Conservation (phyloP, 2,888 invertebrate species). For the Melieria omissa region DNA sequence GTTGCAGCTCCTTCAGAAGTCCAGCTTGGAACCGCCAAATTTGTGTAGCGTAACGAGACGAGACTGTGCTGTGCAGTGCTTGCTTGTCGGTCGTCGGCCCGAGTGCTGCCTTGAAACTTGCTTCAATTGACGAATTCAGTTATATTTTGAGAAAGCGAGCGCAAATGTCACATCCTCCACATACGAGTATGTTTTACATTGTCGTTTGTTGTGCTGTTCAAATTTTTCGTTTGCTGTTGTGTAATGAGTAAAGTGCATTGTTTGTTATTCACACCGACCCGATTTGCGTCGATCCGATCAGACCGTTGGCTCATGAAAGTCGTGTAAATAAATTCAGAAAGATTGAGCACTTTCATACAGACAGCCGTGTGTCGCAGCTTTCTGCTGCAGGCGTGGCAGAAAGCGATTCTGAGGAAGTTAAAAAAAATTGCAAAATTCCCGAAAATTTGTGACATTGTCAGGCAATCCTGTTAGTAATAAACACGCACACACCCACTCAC, state of each 20-base stretch:
- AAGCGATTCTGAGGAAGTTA: not conserved
- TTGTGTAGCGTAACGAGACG: too few species aligned
- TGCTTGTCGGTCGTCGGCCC: too few species aligned
- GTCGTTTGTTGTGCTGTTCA: not conserved
- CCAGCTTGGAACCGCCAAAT: too few species aligned
- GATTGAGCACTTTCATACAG: not conserved
- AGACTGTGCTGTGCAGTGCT: too few species aligned
- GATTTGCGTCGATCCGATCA: not conserved
- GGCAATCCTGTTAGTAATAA: too few species aligned
- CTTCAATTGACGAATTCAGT: not conserved
- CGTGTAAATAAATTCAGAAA: not conserved
- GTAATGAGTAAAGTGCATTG: not conserved
- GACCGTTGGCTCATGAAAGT: not conserved
- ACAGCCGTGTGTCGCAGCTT: not conserved
- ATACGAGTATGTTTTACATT: not conserved
- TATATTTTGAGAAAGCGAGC: not conserved
- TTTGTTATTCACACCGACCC: not conserved
- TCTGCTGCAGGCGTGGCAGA: too few species aligned
- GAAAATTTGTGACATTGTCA: not conserved
- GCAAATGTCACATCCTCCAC: not conserved
- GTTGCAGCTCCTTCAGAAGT: too few species aligned
- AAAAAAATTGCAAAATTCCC: not conserved
- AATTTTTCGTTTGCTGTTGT: not conserved
- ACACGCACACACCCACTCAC: constrained; percentile 5
- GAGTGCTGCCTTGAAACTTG: too few species aligned